Percentiles rank a stretch among this genome's conserved stretches.
Conservation (phyloP, 37 sponge, comb jelly and placozoan genomes). For the Mnemiopsis leidyi region DNA sequence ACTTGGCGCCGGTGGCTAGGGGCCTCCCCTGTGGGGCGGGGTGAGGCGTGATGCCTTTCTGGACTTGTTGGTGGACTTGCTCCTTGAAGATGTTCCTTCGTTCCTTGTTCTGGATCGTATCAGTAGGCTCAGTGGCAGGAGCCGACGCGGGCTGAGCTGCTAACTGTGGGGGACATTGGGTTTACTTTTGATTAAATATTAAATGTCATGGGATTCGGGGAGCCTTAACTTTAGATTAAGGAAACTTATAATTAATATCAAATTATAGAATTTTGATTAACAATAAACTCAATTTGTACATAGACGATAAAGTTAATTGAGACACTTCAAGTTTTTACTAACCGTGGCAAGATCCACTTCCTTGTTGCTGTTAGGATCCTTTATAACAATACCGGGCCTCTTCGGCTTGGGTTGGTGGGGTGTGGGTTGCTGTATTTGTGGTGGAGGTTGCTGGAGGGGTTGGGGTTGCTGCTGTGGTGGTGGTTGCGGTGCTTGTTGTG, state of each 20-base stretch:
- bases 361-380: background rate
- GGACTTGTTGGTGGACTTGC: background rate
- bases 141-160: background rate
- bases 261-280: too few relatives aligned
- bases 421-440: background rate
- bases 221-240: too few relatives aligned
- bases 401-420: constrained; percentile 12
- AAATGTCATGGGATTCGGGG: too few relatives aligned
- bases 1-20: background rate
- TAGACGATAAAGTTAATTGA: too few relatives aligned
- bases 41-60: background rate
- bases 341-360: constrained; percentile 18
- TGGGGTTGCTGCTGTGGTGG: background rate
- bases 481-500: background rate
- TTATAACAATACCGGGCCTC: background rate
- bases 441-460: background rate
- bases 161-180: background rate
- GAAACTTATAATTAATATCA: too few relatives aligned
- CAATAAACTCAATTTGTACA: too few relatives aligned
- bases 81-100: constrained; percentile 39
- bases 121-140: background rate
- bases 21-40: background rate
- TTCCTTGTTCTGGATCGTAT: constrained; percentile 33
- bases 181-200: background rate
- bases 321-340: too few relatives aligned